These are phyloP conservation scores for Parnassius apollo DNA, from an alignment of 2,888 invertebrate genomes.

Conservation along the genomic window DNA sequence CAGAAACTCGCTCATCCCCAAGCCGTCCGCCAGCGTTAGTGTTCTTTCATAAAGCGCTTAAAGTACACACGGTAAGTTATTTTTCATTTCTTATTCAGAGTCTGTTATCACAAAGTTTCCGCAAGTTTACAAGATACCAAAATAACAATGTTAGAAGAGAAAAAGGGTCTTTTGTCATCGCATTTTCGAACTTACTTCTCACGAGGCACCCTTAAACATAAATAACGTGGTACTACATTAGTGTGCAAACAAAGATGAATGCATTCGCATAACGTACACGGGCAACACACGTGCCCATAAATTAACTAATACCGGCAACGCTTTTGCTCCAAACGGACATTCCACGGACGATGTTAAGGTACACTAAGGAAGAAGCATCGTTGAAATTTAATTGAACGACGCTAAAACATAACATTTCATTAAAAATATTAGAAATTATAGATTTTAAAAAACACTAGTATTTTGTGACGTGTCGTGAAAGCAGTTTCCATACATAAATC, in stretches of 20 bases:
- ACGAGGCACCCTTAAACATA: conserved; percentile 15
- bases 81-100: conserved; percentile 30
- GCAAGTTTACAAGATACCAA: conserved; percentile 23
- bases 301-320: conserved; percentile 24
- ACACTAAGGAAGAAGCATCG: conserved; percentile 10
- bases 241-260: conserved; percentile 26
- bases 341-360: conserved; percentile 15
- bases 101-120: conserved; percentile 21
- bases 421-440: no score
- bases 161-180: conserved; percentile 14
- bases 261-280: conserved; percentile 21
- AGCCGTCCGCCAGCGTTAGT: conserved; percentile 7
- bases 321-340: conserved; percentile 23
- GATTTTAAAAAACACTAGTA: no score
- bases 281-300: conserved; percentile 22
- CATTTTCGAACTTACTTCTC: conserved; percentile 5
- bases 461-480: no score
- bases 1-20: conserved; percentile 18
- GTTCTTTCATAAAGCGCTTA: conserved; percentile 21
- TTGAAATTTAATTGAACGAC: conserved; percentile 15
- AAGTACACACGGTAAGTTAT: conserved; percentile 28
- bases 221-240: conserved; percentile 22
- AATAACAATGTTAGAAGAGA: conserved; percentile 17
- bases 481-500: no score
- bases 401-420: conserved; percentile 6